A percentile compares a stretch with the other conserved stretches of the same genome.
Evolutionary conservation across 1,140 invertebrate species (phyloP).

Genomic region (Pseudomyrmex dendroicus): DNA sequence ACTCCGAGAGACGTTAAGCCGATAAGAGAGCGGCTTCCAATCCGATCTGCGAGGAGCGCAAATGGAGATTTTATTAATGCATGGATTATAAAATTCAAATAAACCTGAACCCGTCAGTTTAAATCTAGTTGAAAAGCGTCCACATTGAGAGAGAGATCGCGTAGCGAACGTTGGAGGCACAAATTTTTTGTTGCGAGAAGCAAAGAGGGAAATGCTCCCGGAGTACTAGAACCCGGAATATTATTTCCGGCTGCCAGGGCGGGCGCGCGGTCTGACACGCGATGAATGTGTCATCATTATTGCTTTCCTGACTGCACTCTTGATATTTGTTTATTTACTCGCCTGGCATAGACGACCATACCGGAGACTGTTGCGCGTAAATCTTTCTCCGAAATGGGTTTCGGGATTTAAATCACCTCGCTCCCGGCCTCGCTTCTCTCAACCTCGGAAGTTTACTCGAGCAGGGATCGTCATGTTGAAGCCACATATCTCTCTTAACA

Average conservation of each 20-base stretch:
- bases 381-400: neutral
- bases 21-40: neutral
- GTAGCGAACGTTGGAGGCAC: neutral
- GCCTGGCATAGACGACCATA: neutral
- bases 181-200: too few relatives aligned
- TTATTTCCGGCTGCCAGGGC: conserved; percentile 1
- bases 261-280: neutral
- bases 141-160: too few relatives aligned
- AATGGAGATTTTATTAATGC: too few relatives aligned
- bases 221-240: neutral
- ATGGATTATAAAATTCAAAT: too few relatives aligned
- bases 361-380: neutral
- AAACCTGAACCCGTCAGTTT: too few relatives aligned
- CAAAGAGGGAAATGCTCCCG: too few relatives aligned
- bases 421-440: too few relatives aligned
- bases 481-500: too few relatives aligned
- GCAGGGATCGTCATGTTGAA: too few relatives aligned
- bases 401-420: neutral
- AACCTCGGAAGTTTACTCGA: too few relatives aligned
- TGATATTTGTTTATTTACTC: conserved; percentile 5
- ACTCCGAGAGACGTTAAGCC: neutral
- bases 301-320: neutral
- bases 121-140: too few relatives aligned
- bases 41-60: too few relatives aligned
- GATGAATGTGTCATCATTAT: conserved; percentile 15